Conservation (phyloP, 2,797 vertebrate genomes). For the Eospalax fontanierii region DNA sequence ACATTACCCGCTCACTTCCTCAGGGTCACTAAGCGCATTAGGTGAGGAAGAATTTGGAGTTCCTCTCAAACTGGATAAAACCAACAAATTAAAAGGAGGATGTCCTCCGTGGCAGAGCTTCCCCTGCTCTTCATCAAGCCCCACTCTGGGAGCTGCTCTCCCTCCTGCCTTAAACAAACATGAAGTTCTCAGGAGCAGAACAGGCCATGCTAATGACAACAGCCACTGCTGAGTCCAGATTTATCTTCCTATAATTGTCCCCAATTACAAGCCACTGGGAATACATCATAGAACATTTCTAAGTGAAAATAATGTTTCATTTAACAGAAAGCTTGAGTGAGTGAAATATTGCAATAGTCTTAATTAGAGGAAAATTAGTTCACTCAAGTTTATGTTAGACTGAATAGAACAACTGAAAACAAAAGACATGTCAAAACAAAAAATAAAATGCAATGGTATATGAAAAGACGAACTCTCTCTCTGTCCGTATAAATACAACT, state of each 20-base stretch:
- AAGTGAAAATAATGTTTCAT: constrained; percentile 75
- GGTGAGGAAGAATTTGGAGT: constrained; percentile 59
- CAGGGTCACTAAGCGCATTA: constrained; percentile 74
- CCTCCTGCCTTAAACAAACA: constrained; percentile 63
- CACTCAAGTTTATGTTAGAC: not conserved
- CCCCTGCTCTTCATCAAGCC: not conserved
- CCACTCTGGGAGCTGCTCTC: not conserved
- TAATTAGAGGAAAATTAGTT: constrained; percentile 69
- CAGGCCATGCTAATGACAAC: not conserved
- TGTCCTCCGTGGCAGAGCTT: not conserved
- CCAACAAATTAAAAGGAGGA: constrained; percentile 76
- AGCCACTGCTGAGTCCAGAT: constrained; percentile 48
- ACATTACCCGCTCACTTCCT: constrained; percentile 61
- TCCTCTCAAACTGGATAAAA: constrained; percentile 68
- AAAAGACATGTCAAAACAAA: not conserved
- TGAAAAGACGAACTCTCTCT: not conserved
- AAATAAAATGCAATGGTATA: not conserved
- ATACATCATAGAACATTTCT: constrained; percentile 60
- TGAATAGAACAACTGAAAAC: not conserved
- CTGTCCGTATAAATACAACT: not conserved
- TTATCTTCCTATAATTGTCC: constrained; percentile 73
- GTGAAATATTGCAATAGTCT: constrained; percentile 51
- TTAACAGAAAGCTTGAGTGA: constrained; percentile 55
- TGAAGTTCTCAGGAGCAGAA: not conserved
- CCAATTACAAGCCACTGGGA: constrained; percentile 72